These are phyloP conservation scores for Corvus moneduloides DNA, from an alignment of 2,113 vertebrate genomes.

Conservation along the genomic window DNA sequence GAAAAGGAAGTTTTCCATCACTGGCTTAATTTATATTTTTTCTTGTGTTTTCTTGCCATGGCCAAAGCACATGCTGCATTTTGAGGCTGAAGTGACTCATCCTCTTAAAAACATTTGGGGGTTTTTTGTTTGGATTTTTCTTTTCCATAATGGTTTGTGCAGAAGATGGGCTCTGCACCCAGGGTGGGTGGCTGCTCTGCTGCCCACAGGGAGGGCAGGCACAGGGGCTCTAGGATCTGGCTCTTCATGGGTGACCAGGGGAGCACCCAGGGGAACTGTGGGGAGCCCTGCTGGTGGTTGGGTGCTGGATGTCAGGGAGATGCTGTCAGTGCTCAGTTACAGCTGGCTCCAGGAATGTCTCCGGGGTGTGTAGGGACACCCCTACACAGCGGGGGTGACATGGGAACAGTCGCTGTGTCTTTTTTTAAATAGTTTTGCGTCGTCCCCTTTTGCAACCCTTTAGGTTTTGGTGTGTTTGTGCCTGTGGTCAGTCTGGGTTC, in stretches of 20 bases:
- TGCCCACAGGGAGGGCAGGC: accelerated
- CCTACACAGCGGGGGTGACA: accelerated
- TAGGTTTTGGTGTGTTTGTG: background rate
- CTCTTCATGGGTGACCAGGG: background rate
- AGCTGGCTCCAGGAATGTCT: background rate
- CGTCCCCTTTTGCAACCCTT: accelerated
- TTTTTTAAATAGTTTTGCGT: background rate
- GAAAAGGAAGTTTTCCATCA: background rate
- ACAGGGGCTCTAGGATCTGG: background rate
- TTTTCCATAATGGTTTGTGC: background rate
- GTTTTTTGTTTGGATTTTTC: background rate
- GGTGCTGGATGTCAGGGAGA: background rate
- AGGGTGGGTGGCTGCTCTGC: background rate
- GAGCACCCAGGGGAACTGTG: background rate
- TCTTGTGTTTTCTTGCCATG: background rate
- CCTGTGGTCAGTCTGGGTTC: background rate
- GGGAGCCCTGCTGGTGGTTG: background rate
- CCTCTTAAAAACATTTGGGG: background rate
- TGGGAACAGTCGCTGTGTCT: background rate
- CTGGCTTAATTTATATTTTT: background rate
- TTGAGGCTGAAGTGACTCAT: constrained; percentile 22
- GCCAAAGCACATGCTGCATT: background rate
- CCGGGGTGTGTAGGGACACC: background rate
- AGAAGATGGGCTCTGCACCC: background rate
- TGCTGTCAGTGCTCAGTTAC: background rate